Percentiles rank a stretch among this genome's conserved stretches.
Conservation (phyloP, 2,888 invertebrate species). For the Tillus elongatus region DNA sequence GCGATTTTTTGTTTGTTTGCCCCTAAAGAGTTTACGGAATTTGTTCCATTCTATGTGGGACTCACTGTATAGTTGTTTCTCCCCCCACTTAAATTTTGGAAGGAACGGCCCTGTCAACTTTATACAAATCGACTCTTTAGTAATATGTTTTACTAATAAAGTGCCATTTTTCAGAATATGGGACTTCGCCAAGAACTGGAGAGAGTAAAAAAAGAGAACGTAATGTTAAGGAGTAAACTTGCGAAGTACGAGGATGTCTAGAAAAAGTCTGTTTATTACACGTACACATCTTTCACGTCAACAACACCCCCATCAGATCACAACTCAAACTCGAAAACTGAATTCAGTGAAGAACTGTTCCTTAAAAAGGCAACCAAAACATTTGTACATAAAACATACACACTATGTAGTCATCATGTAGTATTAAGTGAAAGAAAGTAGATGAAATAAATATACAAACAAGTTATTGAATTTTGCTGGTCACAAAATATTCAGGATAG, state of each 20-base stretch:
- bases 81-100: no score
- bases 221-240: slow-evolving; percentile 80
- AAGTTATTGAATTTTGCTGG: slow-evolving; percentile 16
- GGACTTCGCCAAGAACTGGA: slow-evolving; percentile 84
- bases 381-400: slow-evolving; percentile 43
- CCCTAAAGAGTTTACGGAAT: no score
- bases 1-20: no score
- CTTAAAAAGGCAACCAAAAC: slow-evolving; percentile 39
- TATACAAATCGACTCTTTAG: no score
- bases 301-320: slow-evolving; percentile 13
- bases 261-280: no score
- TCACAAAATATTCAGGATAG: slow-evolving; percentile 19
- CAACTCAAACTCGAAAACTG: slow-evolving; percentile 20
- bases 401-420: slow-evolving; percentile 42
- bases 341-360: slow-evolving; percentile 29
- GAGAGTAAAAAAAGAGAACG: slow-evolving; percentile 84
- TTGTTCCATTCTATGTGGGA: no score
- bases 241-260: slow-evolving; percentile 81
- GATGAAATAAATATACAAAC: slow-evolving; percentile 26
- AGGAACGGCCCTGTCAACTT: no score
- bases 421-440: slow-evolving; percentile 38
- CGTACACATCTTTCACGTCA: no score
- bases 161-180: slow-evolving; percentile 63
- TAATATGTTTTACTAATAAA: no score
- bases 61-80: no score